phyloP scores from a whole-genome alignment of 2,113 vertebrate genomes.

The Peromyscus maniculatus region DNA sequence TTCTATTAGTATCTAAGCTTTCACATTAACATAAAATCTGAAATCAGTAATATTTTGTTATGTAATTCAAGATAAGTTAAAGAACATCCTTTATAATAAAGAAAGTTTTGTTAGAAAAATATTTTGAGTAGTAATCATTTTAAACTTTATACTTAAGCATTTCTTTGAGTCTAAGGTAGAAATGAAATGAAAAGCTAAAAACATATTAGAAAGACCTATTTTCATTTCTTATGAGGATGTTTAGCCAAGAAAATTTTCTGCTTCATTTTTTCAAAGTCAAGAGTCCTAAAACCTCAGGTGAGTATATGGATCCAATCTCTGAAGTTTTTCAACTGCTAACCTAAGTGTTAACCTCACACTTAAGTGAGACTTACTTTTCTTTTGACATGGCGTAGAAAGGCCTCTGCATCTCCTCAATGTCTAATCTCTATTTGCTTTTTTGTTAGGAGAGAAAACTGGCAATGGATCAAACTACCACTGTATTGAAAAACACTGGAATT shows the following conservation, averaged over 20 bases:
- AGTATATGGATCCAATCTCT: neutral
- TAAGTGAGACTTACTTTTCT: neutral
- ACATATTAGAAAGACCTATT: no score
- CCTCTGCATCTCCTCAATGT: neutral
- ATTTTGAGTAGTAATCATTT: neutral
- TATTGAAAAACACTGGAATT: neutral
- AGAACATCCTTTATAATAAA: neutral
- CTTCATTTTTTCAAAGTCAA: neutral
- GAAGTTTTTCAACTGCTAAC: neutral
- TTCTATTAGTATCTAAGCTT: neutral
- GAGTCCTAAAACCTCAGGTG: neutral
- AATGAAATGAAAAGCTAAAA: neutral
- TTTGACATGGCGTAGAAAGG: neutral
- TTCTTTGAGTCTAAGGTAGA: neutral
- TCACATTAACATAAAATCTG: neutral
- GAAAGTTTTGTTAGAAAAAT: neutral
- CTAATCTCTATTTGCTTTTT: neutral
- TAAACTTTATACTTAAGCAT: neutral
- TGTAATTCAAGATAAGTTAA: neutral
- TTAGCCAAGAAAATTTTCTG: neutral
- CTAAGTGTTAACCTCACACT: neutral
- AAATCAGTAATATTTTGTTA: slow-evolving; percentile 26
- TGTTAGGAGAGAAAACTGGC: neutral
- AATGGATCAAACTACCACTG: neutral
- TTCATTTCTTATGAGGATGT: neutral